Percentiles rank a stretch among this genome's conserved stretches.
phyloP scores from a whole-genome alignment of 2,888 invertebrate species.

The Anagyrus pseudococci region DNA sequence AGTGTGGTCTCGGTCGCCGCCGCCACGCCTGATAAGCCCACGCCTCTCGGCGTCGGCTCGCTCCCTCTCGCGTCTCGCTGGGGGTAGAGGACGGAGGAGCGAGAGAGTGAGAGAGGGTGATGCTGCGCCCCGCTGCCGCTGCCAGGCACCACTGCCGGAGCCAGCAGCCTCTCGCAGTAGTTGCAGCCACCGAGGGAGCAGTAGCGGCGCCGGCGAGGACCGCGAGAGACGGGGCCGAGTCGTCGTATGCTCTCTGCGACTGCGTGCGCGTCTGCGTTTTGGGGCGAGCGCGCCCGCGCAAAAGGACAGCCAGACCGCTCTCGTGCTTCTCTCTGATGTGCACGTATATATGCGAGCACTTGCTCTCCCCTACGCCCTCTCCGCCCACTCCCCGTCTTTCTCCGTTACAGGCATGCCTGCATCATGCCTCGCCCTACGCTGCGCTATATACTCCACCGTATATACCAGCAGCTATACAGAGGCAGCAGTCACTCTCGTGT shows the following conservation, averaged over 20 bases:
- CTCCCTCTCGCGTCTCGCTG: conserved; percentile 5
- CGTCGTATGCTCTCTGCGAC: conserved; percentile 39
- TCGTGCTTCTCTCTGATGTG: neutral
- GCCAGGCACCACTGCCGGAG: no score
- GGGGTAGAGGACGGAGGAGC: conserved; percentile 2
- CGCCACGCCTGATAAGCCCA: conserved; percentile 35
- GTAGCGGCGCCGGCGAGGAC: conserved; percentile 10
- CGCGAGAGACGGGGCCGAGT: neutral
- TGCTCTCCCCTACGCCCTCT: neutral
- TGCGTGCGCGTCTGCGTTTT: conserved; percentile 42
- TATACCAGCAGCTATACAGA: no score
- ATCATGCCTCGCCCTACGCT: no score
- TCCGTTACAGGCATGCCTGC: no score
- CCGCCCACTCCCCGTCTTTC: no score
- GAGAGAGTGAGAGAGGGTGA: conserved; percentile 7
- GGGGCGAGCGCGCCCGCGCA: neutral
- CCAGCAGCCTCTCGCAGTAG: no score
- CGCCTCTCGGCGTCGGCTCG: conserved; percentile 23
- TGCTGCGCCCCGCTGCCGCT: neutral
- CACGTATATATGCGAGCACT: neutral
- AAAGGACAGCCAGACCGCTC: neutral
- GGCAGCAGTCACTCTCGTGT: no score
- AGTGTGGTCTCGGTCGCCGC: neutral
- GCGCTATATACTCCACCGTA: no score
- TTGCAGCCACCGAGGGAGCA: no score